Conservation (phyloP, 1,140 invertebrate genomes). For the Papilio aristodemus region DNA sequence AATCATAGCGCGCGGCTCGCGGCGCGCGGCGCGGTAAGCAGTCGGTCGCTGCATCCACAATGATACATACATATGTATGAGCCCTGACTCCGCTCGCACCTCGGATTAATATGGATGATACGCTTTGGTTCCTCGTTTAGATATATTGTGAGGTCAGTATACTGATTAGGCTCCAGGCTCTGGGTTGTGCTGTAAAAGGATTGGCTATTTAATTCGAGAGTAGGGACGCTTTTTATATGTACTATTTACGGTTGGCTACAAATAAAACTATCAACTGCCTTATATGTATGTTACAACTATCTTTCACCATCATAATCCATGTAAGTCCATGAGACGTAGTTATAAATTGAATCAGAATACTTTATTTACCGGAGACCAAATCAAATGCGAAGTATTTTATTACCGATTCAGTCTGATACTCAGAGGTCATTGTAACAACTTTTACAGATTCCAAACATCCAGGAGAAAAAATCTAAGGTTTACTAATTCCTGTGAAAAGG, state of each 20-base stretch:
- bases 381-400: too few species aligned
- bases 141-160: slow-evolving; percentile 31
- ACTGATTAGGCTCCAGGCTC: slow-evolving; percentile 2
- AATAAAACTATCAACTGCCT: not conserved
- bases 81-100: slow-evolving; percentile 31
- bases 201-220: slow-evolving; percentile 24
- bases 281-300: too few species aligned
- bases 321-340: too few species aligned
- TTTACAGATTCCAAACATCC: too few species aligned
- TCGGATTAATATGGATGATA: slow-evolving; percentile 43
- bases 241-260: not conserved
- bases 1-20: slow-evolving; percentile 34
- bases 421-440: too few species aligned
- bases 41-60: slow-evolving; percentile 29
- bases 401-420: too few species aligned
- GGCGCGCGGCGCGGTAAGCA: slow-evolving; percentile 27
- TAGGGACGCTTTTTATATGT: not conserved
- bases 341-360: too few species aligned
- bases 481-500: too few species aligned
- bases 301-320: too few species aligned
- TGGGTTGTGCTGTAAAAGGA: slow-evolving; percentile 4
- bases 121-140: slow-evolving; percentile 34
- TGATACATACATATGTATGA: slow-evolving; percentile 41
- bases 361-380: too few species aligned
- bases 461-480: too few species aligned